Evolutionary conservation across 2,113 vertebrate species (phyloP), one percentile per base, ranked within the genome.

Genomic region (Nannospalax galili): DNA sequence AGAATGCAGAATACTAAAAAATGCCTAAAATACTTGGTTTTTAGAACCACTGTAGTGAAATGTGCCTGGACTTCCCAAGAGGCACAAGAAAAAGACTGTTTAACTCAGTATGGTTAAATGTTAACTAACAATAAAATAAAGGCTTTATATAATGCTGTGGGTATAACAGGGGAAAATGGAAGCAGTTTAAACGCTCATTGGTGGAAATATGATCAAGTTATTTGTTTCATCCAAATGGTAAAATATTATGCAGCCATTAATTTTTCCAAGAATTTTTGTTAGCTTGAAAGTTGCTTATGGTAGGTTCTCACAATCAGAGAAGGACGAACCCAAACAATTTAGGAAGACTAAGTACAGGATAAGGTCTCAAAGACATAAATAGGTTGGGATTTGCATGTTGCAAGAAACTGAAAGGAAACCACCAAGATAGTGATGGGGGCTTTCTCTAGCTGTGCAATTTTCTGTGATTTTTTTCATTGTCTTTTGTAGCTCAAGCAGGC

Each of bases 61-160:
- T 20, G 28, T 62, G 37, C 72, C n/a, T 72, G 75, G 82, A 48
- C 77, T 92, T 87, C 87, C 88, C 81, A 74, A 78, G 17, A 91
- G 24, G 32, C 7, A 2, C n/a, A 74, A 88, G 52, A 62, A 77
- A 67, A 95, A 84, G 24, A 79, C 14, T 11, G 10, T 22, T 45
- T 73, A 67, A 78, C 32, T 74, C 65, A 86, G 16, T 30, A 69
- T 93, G 67, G 75, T 20, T 42, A 52, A 91, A 45, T 80, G 78
- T 78, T 84, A 91, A 91, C 62, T 72, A 65, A 67, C 62, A 78
- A 60, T 85, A 90, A 52, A 93, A 88, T 64, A 62, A 91, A 80
- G 73, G 52, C n/a, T 82, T 1, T 3, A 5, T n/a, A n/a, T 40
- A 35, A 52, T 30, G 32, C 32, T 30, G 5, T 32, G 26, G 77